phyloP scores from a whole-genome alignment of 2,113 vertebrate genomes.

The Mungos mungo region DNA sequence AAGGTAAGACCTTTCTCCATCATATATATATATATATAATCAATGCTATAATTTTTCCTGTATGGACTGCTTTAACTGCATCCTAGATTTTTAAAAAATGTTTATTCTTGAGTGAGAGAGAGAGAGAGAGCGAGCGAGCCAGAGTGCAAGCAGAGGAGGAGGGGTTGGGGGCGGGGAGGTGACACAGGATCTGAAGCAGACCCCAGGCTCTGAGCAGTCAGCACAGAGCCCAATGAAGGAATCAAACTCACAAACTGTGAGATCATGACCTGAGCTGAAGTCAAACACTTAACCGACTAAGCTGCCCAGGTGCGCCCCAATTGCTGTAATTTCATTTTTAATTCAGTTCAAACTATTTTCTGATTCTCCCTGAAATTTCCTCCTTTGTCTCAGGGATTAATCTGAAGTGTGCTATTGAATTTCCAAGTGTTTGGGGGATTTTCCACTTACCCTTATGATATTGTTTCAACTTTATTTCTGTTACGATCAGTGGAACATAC shows the following conservation, averaged over 20 bases:
- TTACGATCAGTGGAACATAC: neutral
- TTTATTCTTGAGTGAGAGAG: too few relatives aligned
- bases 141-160: too few relatives aligned
- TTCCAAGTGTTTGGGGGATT: neutral
- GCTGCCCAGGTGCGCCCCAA: too few relatives aligned
- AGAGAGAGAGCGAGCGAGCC: too few relatives aligned
- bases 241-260: too few relatives aligned
- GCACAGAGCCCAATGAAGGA: too few relatives aligned
- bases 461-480: neutral
- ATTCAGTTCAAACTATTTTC: neutral
- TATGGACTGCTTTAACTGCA: neutral
- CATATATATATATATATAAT: neutral
- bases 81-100: neutral
- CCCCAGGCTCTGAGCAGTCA: too few relatives aligned
- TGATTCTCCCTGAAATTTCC: neutral
- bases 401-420: too few relatives aligned
- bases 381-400: neutral
- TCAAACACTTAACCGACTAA: too few relatives aligned
- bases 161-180: rapidly evolving
- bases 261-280: too few relatives aligned
- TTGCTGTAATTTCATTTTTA: neutral
- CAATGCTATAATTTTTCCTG: neutral
- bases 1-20: neutral
- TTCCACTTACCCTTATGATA: neutral
- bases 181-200: too few relatives aligned